phyloP scores from a whole-genome alignment of 2,113 vertebrate genomes.

The Solenodon paradoxus region DNA sequence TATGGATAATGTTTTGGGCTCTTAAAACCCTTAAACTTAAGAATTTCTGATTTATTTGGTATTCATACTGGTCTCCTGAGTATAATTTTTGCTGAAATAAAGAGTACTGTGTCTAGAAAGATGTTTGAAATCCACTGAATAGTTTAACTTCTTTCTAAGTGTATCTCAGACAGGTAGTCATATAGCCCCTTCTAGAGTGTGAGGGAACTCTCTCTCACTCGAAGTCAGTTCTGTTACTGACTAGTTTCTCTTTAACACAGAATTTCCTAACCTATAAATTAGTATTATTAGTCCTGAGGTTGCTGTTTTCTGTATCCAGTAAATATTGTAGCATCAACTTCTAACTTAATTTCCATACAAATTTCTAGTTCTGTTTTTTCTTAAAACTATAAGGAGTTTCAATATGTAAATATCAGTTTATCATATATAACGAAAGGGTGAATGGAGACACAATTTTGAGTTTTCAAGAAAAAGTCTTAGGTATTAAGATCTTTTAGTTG shows the following conservation, averaged over 20 bases:
- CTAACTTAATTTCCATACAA: neutral
- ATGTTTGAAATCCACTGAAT: slow-evolving; percentile 14
- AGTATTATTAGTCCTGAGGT: neutral
- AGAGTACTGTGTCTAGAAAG: neutral
- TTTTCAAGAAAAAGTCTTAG: slow-evolving; percentile 7
- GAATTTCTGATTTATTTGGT: neutral
- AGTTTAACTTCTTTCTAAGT: neutral
- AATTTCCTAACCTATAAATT: neutral
- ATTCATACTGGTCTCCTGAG: neutral
- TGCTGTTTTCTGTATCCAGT: neutral
- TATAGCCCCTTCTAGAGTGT: neutral
- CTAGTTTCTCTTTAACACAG: neutral
- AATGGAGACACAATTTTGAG: neutral
- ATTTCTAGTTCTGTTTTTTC: slow-evolving; percentile 31
- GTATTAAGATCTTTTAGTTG: neutral
- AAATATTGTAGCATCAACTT: neutral
- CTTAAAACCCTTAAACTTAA: neutral
- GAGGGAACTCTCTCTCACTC: neutral
- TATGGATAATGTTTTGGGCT: neutral
- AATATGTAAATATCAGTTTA: slow-evolving; percentile 1
- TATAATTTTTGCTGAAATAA: slow-evolving; percentile 26
- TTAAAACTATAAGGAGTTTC: neutral
- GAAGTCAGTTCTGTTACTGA: neutral
- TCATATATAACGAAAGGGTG: neutral
- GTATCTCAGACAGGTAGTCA: neutral